Evolutionary conservation across 2,797 vertebrate species (phyloP), one percentile per base, ranked within the genome.

Genomic region (Falco rusticolus): DNA sequence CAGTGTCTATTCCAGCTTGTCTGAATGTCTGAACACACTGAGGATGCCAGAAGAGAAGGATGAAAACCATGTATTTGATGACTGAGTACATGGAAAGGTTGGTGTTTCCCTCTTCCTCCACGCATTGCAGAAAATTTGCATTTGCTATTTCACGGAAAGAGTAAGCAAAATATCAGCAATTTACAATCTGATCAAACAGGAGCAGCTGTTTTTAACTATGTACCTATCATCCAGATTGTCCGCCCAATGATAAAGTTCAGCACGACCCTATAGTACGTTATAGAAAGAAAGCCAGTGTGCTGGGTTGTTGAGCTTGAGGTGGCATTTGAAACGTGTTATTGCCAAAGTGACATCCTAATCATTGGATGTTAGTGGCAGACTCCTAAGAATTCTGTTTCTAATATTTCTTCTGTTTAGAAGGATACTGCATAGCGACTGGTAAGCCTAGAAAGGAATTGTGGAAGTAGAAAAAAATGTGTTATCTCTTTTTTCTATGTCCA

Each of bases 181-280:
- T 92, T 81, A 25, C 15, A 53, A 12, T 39, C 37, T 70, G 31
- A 56, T 74, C 12, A 74, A 50, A 77, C 20, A 56, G 6, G 3
- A 66, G 26, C 10, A 87, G 8, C 6, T 68, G 11, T 59, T 88
- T 93, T 64, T 64, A 74, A 39, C 12, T 31, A 45, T 47, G 37
- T 39, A n/a, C 4, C 6, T 34, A 13, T 64, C 9, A 65, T 29
- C 68, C 54, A 65, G 15, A 20, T 54, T 57, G 17, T 13, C 25
- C 21, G 54, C 54, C 17, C 14, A n/a, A 16, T 45, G 37, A 50
- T 25, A 22, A 72, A 90, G 20, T 31, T 87, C 18, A 69, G 22
- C 28, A 45, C 12, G 65, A 60, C 0, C 1, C 0, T 61, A 13
- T 6, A 24, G 12, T 21, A 47, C 2, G 1, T 15, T 65, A 47